Evolutionary conservation across 2,888 invertebrate species (phyloP).

Genomic region (Ariolimax columbianus): DNA sequence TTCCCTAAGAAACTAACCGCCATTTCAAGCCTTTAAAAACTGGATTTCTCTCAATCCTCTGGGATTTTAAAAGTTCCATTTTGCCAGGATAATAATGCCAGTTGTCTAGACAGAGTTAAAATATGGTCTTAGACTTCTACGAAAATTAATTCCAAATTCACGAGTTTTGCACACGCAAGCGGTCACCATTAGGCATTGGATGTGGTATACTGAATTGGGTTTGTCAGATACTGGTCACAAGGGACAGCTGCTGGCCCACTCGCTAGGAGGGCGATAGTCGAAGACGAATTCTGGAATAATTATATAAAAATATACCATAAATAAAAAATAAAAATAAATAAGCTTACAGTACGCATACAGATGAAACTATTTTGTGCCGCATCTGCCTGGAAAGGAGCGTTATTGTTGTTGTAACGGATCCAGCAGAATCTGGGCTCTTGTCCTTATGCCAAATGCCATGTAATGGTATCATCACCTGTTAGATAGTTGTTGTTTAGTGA

Average conservation of each 20-base stretch:
- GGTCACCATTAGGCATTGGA: neutral
- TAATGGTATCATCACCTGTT: too few species aligned
- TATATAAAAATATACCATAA: neutral
- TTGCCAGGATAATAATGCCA: neutral
- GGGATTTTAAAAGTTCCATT: neutral
- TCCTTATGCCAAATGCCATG: too few species aligned
- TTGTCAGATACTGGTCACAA: neutral
- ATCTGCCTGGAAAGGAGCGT: too few species aligned
- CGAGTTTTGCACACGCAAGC: slow-evolving; percentile 15
- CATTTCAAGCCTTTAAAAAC: neutral
- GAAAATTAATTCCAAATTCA: slow-evolving; percentile 6
- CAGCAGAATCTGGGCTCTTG: too few species aligned
- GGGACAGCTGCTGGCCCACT: neutral
- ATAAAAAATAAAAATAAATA: too few species aligned
- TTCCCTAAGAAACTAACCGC: neutral
- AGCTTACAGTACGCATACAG: too few species aligned
- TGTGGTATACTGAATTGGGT: slow-evolving; percentile 10
- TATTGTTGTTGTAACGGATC: too few species aligned
- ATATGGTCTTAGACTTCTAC: neutral
- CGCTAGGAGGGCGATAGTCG: neutral
- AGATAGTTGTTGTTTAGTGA: too few species aligned
- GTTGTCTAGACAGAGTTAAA: neutral
- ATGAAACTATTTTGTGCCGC: too few species aligned
- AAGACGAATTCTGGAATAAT: neutral
- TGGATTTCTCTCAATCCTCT: neutral